phyloP scores from a whole-genome alignment of 2,113 vertebrate genomes.

The Harpagus bidentatus region DNA sequence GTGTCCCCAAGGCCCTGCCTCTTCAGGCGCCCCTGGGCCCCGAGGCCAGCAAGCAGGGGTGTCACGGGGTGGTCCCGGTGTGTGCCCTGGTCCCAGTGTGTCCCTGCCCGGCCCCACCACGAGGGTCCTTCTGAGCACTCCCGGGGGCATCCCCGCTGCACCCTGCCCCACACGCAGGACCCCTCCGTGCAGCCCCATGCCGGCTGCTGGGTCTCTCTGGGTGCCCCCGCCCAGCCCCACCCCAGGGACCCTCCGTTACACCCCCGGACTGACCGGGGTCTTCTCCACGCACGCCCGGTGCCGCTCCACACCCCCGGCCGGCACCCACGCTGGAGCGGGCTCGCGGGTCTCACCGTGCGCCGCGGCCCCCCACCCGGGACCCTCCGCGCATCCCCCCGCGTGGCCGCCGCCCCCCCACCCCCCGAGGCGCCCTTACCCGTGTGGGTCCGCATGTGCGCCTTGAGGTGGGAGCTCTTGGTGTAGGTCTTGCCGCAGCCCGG shows the following conservation, averaged over 20 bases:
- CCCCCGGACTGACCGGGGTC: background rate
- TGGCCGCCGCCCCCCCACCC: too few species aligned
- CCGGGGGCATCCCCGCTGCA: rapidly evolving
- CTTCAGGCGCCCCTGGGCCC: background rate
- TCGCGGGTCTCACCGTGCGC: background rate
- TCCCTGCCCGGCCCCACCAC: background rate
- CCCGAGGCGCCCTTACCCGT: too few species aligned
- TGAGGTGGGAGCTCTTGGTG: conserved; percentile 92
- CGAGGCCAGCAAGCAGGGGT: background rate
- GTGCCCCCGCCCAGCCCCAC: too few species aligned
- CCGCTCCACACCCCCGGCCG: background rate
- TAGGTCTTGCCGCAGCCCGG: conserved; percentile 91
- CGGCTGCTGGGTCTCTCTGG: rapidly evolving
- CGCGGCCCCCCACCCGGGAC: background rate
- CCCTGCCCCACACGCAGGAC: background rate
- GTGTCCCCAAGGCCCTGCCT: too few species aligned
- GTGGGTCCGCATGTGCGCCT: conserved; percentile 91
- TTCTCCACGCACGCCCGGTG: rapidly evolving
- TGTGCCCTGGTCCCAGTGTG: rapidly evolving
- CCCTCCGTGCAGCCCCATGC: background rate
- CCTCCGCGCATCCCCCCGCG: too few species aligned
- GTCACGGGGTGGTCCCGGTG: rapidly evolving
- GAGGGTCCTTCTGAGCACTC: background rate
- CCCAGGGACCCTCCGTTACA: background rate
- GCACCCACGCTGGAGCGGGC: too few species aligned